Percentiles rank a stretch among this genome's conserved stretches.
phyloP scores from a whole-genome alignment of 2,113 vertebrate genomes.

The Neodontobutis hainanensis region DNA sequence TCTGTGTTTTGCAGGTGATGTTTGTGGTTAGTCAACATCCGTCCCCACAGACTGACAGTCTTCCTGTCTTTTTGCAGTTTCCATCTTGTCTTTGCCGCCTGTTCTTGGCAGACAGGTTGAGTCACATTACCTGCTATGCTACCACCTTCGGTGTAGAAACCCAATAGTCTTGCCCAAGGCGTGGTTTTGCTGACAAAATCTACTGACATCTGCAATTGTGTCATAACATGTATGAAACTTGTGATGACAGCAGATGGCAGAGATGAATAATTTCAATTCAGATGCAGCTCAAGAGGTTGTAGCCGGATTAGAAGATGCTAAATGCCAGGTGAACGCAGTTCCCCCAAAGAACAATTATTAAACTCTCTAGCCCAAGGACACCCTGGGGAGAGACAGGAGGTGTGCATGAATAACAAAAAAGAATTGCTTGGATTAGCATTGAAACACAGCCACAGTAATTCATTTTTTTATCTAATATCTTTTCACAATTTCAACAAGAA shows the following conservation, averaged over 20 bases:
- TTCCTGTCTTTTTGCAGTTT: slow-evolving; percentile 63
- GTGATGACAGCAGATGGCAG: slow-evolving; percentile 23
- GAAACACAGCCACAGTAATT: slow-evolving; percentile 10
- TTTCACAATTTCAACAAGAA: not conserved
- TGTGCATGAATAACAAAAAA: slow-evolving; percentile 46
- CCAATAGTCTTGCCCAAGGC: slow-evolving; percentile 18
- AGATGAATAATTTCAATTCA: slow-evolving; percentile 1
- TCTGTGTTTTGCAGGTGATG: slow-evolving; percentile 45
- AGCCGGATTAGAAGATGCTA: slow-evolving; percentile 8
- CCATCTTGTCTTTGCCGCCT: slow-evolving; percentile 36
- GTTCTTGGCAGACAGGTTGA: slow-evolving; percentile 61
- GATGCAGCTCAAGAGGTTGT: not conserved
- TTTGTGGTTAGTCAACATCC: slow-evolving; percentile 66
- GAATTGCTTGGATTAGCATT: slow-evolving; percentile 29
- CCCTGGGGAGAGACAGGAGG: slow-evolving; percentile 7
- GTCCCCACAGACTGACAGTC: slow-evolving; percentile 31
- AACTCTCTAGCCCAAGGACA: slow-evolving; percentile 17
- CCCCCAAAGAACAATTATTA: not conserved
- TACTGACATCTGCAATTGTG: not conserved
- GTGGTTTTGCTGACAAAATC: slow-evolving; percentile 21
- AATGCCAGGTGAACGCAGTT: slow-evolving; percentile 13
- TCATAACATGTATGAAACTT: slow-evolving; percentile 16
- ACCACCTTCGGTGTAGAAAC: not conserved
- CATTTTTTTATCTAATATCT: slow-evolving; percentile 13
- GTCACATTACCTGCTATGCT: slow-evolving; percentile 43